Evolutionary conservation across 2,113 vertebrate genomes (phyloP), one percentile per base, ranked within the genome.

Genomic region (Gadus chalcogrammus): DNA sequence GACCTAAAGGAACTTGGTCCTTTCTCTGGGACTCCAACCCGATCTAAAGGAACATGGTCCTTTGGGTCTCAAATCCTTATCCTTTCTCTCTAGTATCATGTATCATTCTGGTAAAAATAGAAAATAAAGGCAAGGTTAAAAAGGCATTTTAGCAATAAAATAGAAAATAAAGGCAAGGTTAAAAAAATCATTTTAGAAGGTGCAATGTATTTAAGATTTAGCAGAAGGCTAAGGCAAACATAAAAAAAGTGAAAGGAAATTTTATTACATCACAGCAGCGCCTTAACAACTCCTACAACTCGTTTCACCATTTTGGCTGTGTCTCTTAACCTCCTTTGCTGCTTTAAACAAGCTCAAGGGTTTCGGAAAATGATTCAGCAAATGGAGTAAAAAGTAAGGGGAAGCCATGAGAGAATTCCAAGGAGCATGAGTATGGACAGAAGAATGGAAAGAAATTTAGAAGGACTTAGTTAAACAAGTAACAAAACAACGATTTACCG

Each of bases 211-310:
- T 24, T 24, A 24, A 24, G 24, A 24, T 24, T 24, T 24, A 24
- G 24, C 24, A 24, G 24, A 24, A 24, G 2, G 24, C 24, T 24
- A 24, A 24, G 2, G 24, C 24, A 24, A 24, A 24, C 24, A 24
- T 24, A 24, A 24, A 24, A 24, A 31, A 17, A 76, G 79, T 78
- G 70, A 74, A 42, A 9, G 79, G 66, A 84, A 76, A 75, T 85
- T 87, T 80, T 76, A 84, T 90, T 71, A 87, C 87, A 86, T 83
- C 79, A 84, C 63, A 63, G 64, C 77, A 73, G 64, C 12, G 64
- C 68, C 80, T 83, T 84, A 63, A 83, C 84, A 83, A 70, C 77
- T 61, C 79, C 74, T 70, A 69, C 61, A 72, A 76, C 68, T 12
- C 67, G 83, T 87, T 88, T 83, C 66, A 74, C 71, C 38, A 65